Evolutionary conservation across 2,888 invertebrate genomes (phyloP).

Genomic region (Sarcophaga rosellei): DNA sequence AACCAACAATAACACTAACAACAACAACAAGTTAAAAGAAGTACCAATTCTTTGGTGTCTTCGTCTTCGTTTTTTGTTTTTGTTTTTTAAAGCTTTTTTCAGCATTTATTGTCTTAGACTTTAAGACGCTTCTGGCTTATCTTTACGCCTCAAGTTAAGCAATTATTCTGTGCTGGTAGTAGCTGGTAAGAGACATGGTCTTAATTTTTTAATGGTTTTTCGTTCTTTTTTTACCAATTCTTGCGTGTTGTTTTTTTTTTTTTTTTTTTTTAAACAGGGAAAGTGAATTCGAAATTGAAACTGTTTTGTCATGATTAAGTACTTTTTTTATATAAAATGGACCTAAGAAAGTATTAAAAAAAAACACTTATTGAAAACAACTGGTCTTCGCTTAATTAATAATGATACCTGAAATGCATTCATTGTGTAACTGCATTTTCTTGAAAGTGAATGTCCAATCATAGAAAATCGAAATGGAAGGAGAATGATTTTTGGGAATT

Average conservation of each 20-base stretch:
- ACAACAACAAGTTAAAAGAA: too few species aligned
- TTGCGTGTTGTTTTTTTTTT: background rate
- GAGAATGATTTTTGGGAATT: too few species aligned
- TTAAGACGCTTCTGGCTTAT: slow-evolving; percentile 14
- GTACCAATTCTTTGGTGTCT: too few species aligned
- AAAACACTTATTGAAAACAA: too few species aligned
- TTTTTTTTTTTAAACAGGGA: background rate
- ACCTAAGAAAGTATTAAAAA: too few species aligned
- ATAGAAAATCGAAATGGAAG: too few species aligned
- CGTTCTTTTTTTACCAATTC: background rate
- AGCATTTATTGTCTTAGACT: slow-evolving; percentile 23
- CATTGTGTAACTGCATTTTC: too few species aligned
- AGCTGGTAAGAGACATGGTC: background rate
- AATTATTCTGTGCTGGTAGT: background rate
- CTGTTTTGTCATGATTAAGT: background rate
- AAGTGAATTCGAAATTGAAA: background rate
- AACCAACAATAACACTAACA: background rate
- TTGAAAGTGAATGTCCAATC: too few species aligned
- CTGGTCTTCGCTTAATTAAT: too few species aligned
- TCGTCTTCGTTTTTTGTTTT: too few species aligned
- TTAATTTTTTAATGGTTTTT: too few species aligned
- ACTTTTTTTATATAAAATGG: background rate
- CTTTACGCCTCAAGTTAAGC: background rate
- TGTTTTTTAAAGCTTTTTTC: background rate
- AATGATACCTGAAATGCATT: too few species aligned